Percentiles rank a stretch among this genome's conserved stretches.
Conservation (phyloP, 2,113 vertebrate genomes). For the Oreochromis spilurus region DNA sequence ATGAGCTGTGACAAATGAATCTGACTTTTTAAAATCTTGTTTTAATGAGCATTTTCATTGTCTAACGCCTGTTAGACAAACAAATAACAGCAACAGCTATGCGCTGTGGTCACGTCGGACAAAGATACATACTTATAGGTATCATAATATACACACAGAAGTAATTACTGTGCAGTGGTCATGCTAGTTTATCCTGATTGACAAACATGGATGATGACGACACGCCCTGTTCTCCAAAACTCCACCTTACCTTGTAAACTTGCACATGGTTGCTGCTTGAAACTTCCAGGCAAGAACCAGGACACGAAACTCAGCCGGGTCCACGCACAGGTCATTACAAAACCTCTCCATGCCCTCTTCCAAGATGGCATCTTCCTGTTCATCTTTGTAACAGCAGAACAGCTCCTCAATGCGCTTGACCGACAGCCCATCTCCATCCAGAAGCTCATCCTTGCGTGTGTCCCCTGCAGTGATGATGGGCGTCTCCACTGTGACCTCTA, state of each 20-base stretch:
- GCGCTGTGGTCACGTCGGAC: background rate
- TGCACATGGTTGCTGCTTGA: constrained; percentile 99
- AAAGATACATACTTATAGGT: background rate
- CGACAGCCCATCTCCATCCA: constrained; percentile 81
- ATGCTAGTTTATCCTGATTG: background rate
- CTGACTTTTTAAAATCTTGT: background rate
- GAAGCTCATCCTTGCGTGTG: constrained; percentile 72
- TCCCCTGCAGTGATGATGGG: constrained; percentile 77
- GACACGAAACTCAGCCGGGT: constrained; percentile 96
- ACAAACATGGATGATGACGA: background rate
- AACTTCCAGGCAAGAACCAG: constrained; percentile 99
- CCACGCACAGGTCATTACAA: constrained; percentile 94
- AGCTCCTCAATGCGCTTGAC: constrained; percentile 84
- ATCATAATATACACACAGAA: background rate
- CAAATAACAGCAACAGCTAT: background rate
- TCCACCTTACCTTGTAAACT: constrained; percentile 91
- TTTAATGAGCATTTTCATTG: background rate
- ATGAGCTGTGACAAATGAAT: background rate
- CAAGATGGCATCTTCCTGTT: constrained; percentile 91
- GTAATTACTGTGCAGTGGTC: background rate
- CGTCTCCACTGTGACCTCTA: constrained; percentile 78
- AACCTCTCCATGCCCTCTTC: constrained; percentile 99
- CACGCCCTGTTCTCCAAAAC: background rate
- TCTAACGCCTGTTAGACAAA: background rate
- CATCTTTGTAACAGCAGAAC: constrained; percentile 91